phyloP scores from a whole-genome alignment of 2,797 vertebrate genomes.

The Cirrhinus molitorella region DNA sequence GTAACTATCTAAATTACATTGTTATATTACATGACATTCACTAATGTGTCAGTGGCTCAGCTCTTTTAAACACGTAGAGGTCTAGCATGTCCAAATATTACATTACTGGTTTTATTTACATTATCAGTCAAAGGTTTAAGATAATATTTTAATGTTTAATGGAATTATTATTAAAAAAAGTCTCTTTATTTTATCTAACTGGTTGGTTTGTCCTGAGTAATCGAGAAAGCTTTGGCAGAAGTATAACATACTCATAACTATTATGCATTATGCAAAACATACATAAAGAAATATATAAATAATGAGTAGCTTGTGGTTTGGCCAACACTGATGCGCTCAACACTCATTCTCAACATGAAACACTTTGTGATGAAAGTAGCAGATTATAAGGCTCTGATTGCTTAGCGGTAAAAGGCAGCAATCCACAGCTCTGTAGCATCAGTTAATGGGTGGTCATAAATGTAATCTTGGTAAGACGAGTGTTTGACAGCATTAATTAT shows the following conservation, averaged over 20 bases:
- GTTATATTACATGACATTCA: neutral
- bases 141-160: neutral
- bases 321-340: neutral
- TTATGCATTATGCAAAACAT: neutral
- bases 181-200: too few species aligned
- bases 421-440: neutral
- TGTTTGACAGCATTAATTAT: constrained; percentile 30
- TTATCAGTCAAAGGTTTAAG: neutral
- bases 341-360: neutral
- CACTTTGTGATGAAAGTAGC: neutral
- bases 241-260: too few species aligned
- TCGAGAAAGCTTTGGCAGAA: neutral
- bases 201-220: neutral
- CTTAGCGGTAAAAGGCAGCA: neutral
- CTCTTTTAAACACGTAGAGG: neutral
- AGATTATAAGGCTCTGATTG: constrained; percentile 3
- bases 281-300: neutral
- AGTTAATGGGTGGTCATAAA: constrained; percentile 22
- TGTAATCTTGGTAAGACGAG: constrained; percentile 21
- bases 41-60: neutral
- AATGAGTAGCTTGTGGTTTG: neutral
- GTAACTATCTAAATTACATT: neutral
- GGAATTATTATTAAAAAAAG: too few species aligned
- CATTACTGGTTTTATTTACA: neutral
- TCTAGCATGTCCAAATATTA: neutral